Evolutionary conservation across 2,113 vertebrate genomes (phyloP), one percentile per base, ranked within the genome.

Genomic region (Motacilla alba): DNA sequence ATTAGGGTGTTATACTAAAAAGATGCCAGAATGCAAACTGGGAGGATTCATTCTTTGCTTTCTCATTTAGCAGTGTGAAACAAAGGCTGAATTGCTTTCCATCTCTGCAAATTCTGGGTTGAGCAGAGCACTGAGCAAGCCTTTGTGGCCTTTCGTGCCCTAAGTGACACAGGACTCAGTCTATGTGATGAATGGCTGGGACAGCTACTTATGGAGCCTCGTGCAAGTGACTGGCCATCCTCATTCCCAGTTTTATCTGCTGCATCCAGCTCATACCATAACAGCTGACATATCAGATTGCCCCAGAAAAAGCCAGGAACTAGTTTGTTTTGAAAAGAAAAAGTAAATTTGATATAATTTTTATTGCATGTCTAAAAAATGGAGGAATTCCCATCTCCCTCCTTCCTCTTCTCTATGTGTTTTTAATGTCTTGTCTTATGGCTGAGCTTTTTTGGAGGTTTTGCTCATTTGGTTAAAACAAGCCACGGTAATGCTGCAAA

Each of bases 91-190:
- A 83, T 94, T 52, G 7, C 75, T 91, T 87, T 83, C 78, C 50
- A 27, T 91, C 70, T 87, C 75, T 77, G 50, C 46, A 68, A 3
- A 82, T 58, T 63, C 81, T 3, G 2, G 43, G 53, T 74, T 0
- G 0, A 73, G 41, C 0, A 0, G 37, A 77, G 84, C 67, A 79
- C 90, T 96, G 84, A 93, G 62, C 46, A n/a, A 37, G 66, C 59
- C 89, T 87, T 90, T 95, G 95, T 96, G 89, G 76, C 73, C 30
- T 75, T 86, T 31, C 1, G 0, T 94, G 68, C 74, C 52, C 64
- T 31, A 27, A 96, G 64, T 84, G 80, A 93, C 91, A 96, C 90
- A 86, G 76, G 52, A 70, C 78, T 87, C 83, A 87, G 94, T 83
- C 86, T 83, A 0, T 55, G 43, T 4, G 2, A 52, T 67, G 90